phyloP scores from a whole-genome alignment of 2,797 vertebrate genomes.

The Anguilla obscura region DNA sequence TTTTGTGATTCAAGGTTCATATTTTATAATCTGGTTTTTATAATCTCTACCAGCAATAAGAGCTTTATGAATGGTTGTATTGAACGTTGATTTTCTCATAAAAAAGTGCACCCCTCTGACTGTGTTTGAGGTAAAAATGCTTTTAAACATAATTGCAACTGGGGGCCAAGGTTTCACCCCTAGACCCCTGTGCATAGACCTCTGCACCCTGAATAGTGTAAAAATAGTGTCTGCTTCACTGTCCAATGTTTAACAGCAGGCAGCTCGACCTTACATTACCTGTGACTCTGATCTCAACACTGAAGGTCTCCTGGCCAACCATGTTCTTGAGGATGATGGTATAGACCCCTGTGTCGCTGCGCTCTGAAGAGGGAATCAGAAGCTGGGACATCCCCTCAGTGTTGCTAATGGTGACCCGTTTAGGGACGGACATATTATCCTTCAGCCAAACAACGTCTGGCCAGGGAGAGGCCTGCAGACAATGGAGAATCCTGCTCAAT shows the following conservation, averaged over 20 bases:
- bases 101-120: too few relatives aligned
- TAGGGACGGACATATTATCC: slow-evolving; percentile 74
- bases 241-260: too few relatives aligned
- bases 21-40: neutral
- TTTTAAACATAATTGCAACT: too few relatives aligned
- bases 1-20: neutral
- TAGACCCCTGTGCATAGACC: too few relatives aligned
- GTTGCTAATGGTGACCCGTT: slow-evolving; percentile 65
- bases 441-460: slow-evolving; percentile 80
- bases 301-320: slow-evolving; percentile 71
- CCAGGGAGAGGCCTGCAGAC: slow-evolving; percentile 74
- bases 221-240: too few relatives aligned
- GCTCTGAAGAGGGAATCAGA: slow-evolving; percentile 74
- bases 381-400: slow-evolving; percentile 72
- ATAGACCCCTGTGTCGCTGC: slow-evolving; percentile 76
- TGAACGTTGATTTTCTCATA: too few relatives aligned
- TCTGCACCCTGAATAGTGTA: too few relatives aligned
- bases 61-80: neutral
- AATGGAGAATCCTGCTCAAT: neutral
- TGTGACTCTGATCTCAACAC: slow-evolving; percentile 77
- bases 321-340: slow-evolving; percentile 69
- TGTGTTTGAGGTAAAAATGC: too few relatives aligned
- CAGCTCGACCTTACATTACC: slow-evolving; percentile 65
- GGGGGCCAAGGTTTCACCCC: too few relatives aligned
- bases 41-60: neutral